These are phyloP conservation scores for Drosophila formosana DNA, from an alignment of 2,888 invertebrate species.

Conservation along the genomic window DNA sequence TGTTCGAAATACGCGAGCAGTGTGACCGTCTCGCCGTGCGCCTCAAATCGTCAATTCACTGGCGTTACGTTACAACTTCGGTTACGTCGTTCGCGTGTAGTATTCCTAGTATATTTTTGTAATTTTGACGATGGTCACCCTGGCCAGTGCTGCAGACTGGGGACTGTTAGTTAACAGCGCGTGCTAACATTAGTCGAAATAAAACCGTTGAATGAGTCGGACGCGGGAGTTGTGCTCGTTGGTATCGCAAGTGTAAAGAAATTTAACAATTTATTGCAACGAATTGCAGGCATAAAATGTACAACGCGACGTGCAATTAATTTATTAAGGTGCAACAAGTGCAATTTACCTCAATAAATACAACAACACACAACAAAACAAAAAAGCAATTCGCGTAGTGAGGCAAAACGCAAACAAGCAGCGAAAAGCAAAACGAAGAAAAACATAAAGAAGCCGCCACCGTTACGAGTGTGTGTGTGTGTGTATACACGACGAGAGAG, in stretches of 20 bases:
- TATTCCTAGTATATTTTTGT: slow-evolving; percentile 17
- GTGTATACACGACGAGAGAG: slow-evolving; percentile 25
- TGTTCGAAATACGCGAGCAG: slow-evolving; percentile 42
- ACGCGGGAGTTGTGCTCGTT: slow-evolving; percentile 50
- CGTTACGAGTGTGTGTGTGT: slow-evolving; percentile 40
- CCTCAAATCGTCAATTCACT: neutral
- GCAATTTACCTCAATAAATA: slow-evolving; percentile 16
- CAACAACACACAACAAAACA: neutral
- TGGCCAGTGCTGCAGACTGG: neutral
- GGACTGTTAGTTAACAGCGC: slow-evolving; percentile 49
- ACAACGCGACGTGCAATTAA: slow-evolving; percentile 34
- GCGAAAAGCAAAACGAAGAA: slow-evolving; percentile 50
- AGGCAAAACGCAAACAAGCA: slow-evolving; percentile 53
- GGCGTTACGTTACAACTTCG: neutral
- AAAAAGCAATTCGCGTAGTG: slow-evolving; percentile 36
- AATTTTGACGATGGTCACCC: slow-evolving; percentile 21
- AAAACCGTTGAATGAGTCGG: slow-evolving; percentile 46
- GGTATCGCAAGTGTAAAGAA: slow-evolving; percentile 59
- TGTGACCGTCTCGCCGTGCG: slow-evolving; percentile 25
- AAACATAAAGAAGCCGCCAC: slow-evolving; percentile 66
- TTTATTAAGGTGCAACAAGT: slow-evolving; percentile 43
- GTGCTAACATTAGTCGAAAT: slow-evolving; percentile 50
- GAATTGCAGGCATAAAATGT: slow-evolving; percentile 42
- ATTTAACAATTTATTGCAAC: slow-evolving; percentile 65
- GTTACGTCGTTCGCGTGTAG: neutral